Base-by-base conservation (phyloP, 2,888 invertebrate genomes). In the Cephus runcator region DNA sequence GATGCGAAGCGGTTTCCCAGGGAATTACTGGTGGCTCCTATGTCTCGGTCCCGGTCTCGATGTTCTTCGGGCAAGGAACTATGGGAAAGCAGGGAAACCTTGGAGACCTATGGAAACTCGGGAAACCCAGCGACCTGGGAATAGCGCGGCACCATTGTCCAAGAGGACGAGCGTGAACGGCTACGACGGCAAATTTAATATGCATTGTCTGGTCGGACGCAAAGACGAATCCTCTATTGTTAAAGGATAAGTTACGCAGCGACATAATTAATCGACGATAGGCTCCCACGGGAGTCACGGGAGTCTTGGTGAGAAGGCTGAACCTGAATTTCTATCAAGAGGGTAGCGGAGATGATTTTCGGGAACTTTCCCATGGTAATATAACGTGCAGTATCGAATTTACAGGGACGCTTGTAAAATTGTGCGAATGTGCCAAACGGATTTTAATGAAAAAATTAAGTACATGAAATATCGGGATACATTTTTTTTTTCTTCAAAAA, bases 131-230 rank as follows among this genome's bases (percentile, higher is more conserved):
- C 82, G 83, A 85, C 85, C 83, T 81, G 81, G 83, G 83, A 82
- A 85, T 83, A 83, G 82, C 81, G 76, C 82, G 84, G 81, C 75
- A 79, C 81, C 80, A 87, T 87, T 87, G 86, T 87, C 83, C 79
- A 78, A 40, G 75, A 35, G 69, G 78, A 79, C 78, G 79, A 82
- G 76, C 79, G 79, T 75, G 77, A 78, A 81, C 80, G 78, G 77
- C 82, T 31, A 78, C 69, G 78, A 75, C 79, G 81, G 78, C 80
- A 82, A 87, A 88, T 89, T 88, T 88, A 87, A 89, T 89, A 89
- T 88, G 87, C 89, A 89, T 89, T 88, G 87, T 88, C 83, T 83
- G 86, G 84, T 83, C 87, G 85, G 87, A 87, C 83, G 87, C 83
- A 81, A 85, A 85, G 85, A 83, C 84, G 85, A 85, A 82, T 80